phyloP scores from a whole-genome alignment of 2,888 invertebrate genomes.

The Shargacucullia verbasci region DNA sequence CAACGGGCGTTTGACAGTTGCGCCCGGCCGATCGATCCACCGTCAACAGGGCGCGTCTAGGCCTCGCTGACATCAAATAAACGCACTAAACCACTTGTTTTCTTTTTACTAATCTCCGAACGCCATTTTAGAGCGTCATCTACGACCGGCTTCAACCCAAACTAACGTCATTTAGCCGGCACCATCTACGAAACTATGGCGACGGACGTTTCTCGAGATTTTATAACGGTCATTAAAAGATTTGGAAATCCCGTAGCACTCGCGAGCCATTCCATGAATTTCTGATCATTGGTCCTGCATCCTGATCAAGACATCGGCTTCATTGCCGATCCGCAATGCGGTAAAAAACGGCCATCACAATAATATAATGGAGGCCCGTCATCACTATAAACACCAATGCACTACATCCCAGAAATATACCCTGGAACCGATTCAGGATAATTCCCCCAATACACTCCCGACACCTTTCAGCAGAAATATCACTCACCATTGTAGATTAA shows the following conservation, averaged over 20 bases:
- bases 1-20: conserved; percentile 85
- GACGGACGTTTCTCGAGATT: conserved; percentile 76
- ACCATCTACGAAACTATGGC: conserved; percentile 84
- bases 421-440: conserved; percentile 65
- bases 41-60: conserved; percentile 76
- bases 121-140: conserved; percentile 71
- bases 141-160: conserved; percentile 66
- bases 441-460: conserved; percentile 78
- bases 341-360: conserved; percentile 89
- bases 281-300: conserved; percentile 54
- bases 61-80: conserved; percentile 54
- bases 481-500: conserved; percentile 90
- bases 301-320: conserved; percentile 62
- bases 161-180: conserved; percentile 81
- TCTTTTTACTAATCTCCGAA: conserved; percentile 49
- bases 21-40: conserved; percentile 86
- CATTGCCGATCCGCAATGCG: conserved; percentile 85
- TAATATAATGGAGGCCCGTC: conserved; percentile 88
- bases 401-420: conserved; percentile 84
- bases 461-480: conserved; percentile 81
- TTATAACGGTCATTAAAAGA: conserved; percentile 62
- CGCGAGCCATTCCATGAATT: conserved; percentile 50
- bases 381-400: conserved; percentile 88
- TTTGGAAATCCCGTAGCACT: conserved; percentile 54
- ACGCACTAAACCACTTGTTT: conserved; percentile 70